A percentile compares a stretch with the other conserved stretches of the same genome.
phyloP scores from a whole-genome alignment of 2,888 invertebrate genomes.

The Esperia sulphurella region DNA sequence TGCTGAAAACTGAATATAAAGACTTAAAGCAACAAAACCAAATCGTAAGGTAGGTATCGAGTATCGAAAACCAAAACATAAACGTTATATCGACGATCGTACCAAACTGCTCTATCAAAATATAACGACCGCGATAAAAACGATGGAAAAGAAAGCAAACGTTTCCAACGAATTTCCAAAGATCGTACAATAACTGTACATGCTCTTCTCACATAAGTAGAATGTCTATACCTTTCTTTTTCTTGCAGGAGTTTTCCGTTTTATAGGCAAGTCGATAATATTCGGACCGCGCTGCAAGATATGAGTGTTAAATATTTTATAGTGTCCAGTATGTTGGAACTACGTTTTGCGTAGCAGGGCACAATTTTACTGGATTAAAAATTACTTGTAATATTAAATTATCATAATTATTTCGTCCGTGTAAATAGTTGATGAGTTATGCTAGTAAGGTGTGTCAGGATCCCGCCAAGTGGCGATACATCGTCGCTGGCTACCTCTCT shows the following conservation, averaged over 20 bases:
- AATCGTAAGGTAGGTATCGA: constrained; percentile 32
- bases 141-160: constrained; percentile 76
- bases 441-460: no score
- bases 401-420: no score
- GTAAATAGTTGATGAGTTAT: no score
- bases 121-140: constrained; percentile 77
- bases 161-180: constrained; percentile 71
- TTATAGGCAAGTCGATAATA: constrained; percentile 75
- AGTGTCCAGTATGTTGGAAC: constrained; percentile 54
- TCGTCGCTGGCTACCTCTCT: no score
- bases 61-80: constrained; percentile 66
- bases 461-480: no score
- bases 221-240: constrained; percentile 46
- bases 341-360: neutral
- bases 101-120: constrained; percentile 76
- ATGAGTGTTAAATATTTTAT: constrained; percentile 76
- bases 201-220: constrained; percentile 51
- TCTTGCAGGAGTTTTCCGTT: constrained; percentile 61
- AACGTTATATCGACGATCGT: constrained; percentile 74
- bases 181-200: constrained; percentile 65
- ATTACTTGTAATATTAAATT: no score
- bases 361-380: no score
- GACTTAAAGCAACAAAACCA: constrained; percentile 31
- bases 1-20: no score
- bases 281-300: constrained; percentile 65